These are phyloP conservation scores for Morpho achilles DNA, from an alignment of 2,888 invertebrate genomes.

Conservation along the genomic window DNA sequence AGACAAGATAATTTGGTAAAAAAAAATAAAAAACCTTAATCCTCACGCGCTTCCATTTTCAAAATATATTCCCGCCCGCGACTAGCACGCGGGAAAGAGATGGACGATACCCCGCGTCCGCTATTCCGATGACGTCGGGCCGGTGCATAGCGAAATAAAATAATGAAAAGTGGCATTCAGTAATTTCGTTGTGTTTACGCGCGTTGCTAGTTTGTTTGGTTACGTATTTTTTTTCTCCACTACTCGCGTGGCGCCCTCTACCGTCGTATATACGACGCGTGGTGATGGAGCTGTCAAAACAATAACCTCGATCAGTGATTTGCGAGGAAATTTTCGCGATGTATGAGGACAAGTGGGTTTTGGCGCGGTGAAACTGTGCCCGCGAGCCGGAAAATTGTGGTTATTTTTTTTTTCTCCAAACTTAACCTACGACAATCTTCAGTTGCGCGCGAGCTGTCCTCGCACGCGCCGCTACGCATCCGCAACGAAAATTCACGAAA, in stretches of 20 bases:
- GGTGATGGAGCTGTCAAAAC: slow-evolving; percentile 66
- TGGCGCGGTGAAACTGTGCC: slow-evolving; percentile 51
- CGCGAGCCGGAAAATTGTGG: slow-evolving; percentile 66
- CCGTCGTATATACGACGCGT: slow-evolving; percentile 46
- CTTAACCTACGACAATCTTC: slow-evolving; percentile 75
- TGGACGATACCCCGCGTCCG: slow-evolving; percentile 48
- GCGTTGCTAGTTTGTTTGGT: slow-evolving; percentile 74
- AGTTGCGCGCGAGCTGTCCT: slow-evolving; percentile 73
- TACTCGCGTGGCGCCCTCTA: slow-evolving; percentile 57
- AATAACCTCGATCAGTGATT: slow-evolving; percentile 38
- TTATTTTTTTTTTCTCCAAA: slow-evolving; percentile 68
- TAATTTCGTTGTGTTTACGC: slow-evolving; percentile 78
- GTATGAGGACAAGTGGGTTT: slow-evolving; percentile 46
- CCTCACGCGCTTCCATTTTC: slow-evolving; percentile 48
- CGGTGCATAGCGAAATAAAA: slow-evolving; percentile 75
- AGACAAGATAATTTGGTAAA: slow-evolving; percentile 37
- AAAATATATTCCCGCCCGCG: slow-evolving; percentile 48
- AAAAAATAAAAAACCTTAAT: slow-evolving; percentile 39
- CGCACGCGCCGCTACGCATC: slow-evolving; percentile 56
- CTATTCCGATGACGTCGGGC: slow-evolving; percentile 67
- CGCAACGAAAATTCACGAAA: slow-evolving; percentile 53
- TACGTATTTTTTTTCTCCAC: slow-evolving; percentile 40
- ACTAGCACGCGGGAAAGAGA: slow-evolving; percentile 58
- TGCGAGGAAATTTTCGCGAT: slow-evolving; percentile 27
- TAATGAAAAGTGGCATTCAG: slow-evolving; percentile 78